A percentile compares a stretch with the other conserved stretches of the same genome.
These are phyloP conservation scores for Cassiopea andromeda DNA, from an alignment of 30 jellyfish, hydroid and myxozoan genomes.

Conservation along the genomic window DNA sequence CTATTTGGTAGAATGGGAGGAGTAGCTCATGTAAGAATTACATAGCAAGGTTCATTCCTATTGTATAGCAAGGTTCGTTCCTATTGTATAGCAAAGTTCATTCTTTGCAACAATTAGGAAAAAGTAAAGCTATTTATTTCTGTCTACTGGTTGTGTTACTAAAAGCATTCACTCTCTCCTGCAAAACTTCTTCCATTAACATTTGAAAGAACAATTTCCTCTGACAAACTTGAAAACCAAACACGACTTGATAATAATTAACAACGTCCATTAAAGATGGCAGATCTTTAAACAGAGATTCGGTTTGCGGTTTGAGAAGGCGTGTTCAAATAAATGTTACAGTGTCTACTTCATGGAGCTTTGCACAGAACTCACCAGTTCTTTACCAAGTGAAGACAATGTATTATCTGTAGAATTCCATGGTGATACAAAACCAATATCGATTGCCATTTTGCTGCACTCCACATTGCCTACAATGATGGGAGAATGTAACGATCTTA, in stretches of 20 bases:
- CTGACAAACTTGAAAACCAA: neutral
- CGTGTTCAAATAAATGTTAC: neutral
- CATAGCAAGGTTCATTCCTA: too few relatives aligned
- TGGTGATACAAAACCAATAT: slow-evolving; percentile 79
- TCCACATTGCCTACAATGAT: slow-evolving; percentile 45
- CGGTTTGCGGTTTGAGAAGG: slow-evolving; percentile 7
- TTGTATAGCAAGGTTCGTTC: too few relatives aligned
- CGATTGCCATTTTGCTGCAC: slow-evolving; percentile 14
- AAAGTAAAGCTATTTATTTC: too few relatives aligned
- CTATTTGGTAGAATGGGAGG: too few relatives aligned
- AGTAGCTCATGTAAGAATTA: too few relatives aligned
- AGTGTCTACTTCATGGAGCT: neutral
- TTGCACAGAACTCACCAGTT: slow-evolving; percentile 64
- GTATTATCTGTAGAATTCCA: slow-evolving; percentile 49
- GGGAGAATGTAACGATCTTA: neutral
- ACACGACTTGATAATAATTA: neutral
- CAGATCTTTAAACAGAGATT: neutral
- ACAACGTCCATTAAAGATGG: slow-evolving; percentile 3
- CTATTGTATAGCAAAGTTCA: too few relatives aligned
- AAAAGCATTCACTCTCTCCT: too few relatives aligned
- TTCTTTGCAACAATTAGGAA: too few relatives aligned
- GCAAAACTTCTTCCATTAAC: too few relatives aligned
- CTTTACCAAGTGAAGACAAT: slow-evolving; percentile 75
- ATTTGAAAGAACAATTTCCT: neutral
- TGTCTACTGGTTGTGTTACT: too few relatives aligned